phyloP scores from a whole-genome alignment of 2,113 vertebrate species.

The Pithys albifrons region DNA sequence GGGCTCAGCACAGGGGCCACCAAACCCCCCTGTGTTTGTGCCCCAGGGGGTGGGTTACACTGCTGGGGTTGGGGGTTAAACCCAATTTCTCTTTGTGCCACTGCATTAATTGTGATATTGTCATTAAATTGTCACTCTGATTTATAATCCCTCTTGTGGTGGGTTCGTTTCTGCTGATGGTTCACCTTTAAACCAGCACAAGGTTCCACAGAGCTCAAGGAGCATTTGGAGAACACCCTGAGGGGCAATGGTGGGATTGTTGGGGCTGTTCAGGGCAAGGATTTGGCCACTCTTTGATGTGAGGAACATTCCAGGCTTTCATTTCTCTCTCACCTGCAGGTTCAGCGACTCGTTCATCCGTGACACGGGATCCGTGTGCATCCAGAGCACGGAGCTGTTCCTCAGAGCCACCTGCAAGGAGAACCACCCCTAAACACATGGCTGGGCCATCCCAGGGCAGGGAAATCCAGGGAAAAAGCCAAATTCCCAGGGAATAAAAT shows the following conservation, averaged over 20 bases:
- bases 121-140: too few species aligned
- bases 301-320: not conserved
- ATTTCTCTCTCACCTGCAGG: slow-evolving; percentile 70
- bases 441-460: not conserved
- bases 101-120: too few species aligned
- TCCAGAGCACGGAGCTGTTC: slow-evolving; percentile 75
- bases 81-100: too few species aligned
- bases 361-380: slow-evolving; percentile 92
- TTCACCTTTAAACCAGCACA: too few species aligned
- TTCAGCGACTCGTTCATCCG: slow-evolving; percentile 74
- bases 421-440: fast-evolving
- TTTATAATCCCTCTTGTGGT: too few species aligned
- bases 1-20: too few species aligned
- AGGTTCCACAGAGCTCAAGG: not conserved
- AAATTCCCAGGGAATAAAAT: not conserved
- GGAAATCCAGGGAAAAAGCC: not conserved
- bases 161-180: too few species aligned
- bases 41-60: too few species aligned
- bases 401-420: slow-evolving; percentile 81
- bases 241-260: not conserved
- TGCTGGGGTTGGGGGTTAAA: too few species aligned
- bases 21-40: too few species aligned
- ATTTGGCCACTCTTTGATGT: not conserved
- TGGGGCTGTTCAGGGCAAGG: not conserved
- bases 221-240: not conserved